A percentile compares a stretch with the other conserved stretches of the same genome.
Conservation (phyloP, 30 jellyfish, hydroid and myxozoan species). For the Nemopilema nomurai region DNA sequence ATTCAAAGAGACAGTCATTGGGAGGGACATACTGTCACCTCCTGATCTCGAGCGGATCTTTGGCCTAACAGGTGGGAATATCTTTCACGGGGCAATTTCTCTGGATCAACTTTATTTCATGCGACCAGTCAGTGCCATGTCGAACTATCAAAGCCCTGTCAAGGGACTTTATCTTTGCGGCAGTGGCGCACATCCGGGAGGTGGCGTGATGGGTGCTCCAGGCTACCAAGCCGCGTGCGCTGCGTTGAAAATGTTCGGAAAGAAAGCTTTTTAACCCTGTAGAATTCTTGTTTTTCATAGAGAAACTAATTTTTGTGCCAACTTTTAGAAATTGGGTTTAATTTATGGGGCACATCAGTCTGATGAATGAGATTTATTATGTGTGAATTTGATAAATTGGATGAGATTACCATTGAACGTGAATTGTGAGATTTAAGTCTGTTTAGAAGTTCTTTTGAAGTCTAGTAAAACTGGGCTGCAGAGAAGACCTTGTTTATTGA, state of each 20-base stretch:
- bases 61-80: conserved; percentile 66
- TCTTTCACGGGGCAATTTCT: conserved; percentile 61
- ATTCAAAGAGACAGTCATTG: conserved; percentile 38
- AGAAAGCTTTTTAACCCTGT: conserved; percentile 2
- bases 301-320: too few species aligned
- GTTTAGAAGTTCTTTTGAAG: too few species aligned
- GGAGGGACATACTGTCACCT: conserved; percentile 56
- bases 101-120: conserved; percentile 56
- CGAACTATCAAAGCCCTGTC: conserved; percentile 47
- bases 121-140: conserved; percentile 48
- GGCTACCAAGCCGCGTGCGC: conserved; percentile 57
- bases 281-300: too few species aligned
- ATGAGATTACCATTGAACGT: too few species aligned
- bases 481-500: background rate
- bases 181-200: conserved; percentile 73
- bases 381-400: too few species aligned
- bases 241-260: conserved; percentile 27
- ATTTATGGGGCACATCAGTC: too few species aligned
- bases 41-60: conserved; percentile 57
- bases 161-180: conserved; percentile 59
- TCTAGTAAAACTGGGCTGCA: background rate
- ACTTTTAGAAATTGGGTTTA: background rate
- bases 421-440: too few species aligned
- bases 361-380: too few species aligned
- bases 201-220: conserved; percentile 73